Conservation (phyloP, 2,888 invertebrate species). For the Hemithea aestivaria region DNA sequence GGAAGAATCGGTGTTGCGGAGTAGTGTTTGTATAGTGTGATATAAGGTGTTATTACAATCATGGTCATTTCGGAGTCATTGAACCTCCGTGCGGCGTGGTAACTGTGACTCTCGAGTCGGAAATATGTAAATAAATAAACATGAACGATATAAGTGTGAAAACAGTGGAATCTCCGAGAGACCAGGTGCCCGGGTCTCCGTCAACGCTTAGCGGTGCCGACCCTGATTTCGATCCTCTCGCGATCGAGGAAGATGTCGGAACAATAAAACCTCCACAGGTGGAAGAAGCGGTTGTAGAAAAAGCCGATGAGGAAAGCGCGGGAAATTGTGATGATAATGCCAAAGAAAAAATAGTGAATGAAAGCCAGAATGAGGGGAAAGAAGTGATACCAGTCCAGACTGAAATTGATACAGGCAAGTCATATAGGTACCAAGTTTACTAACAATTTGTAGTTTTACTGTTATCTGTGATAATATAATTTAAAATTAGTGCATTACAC, state of each 20-base stretch:
- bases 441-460: too few relatives aligned
- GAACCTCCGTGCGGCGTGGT: conserved; percentile 66
- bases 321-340: conserved; percentile 72
- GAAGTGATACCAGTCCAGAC: conserved; percentile 34
- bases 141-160: conserved; percentile 75
- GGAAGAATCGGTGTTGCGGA: conserved; percentile 21
- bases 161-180: conserved; percentile 68
- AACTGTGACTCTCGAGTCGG: conserved; percentile 65
- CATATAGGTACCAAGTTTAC: background rate
- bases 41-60: conserved; percentile 35
- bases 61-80: conserved; percentile 61
- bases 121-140: conserved; percentile 79
- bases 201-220: conserved; percentile 44
- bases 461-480: too few relatives aligned
- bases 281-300: conserved; percentile 29
- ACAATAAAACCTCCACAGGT: conserved; percentile 37
- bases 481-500: too few relatives aligned
- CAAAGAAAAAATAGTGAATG: conserved; percentile 65
- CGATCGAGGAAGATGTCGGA: conserved; percentile 47
- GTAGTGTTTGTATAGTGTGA: conserved; percentile 20
- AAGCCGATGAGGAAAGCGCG: conserved; percentile 40
- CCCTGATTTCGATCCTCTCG: conserved; percentile 65
- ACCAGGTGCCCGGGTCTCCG: conserved; percentile 50
- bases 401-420: conserved; percentile 43
- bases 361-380: conserved; percentile 41